Evolutionary conservation across 2,888 invertebrate species (phyloP), one percentile per base, ranked within the genome.

Genomic region (Punctoribates punctum): DNA sequence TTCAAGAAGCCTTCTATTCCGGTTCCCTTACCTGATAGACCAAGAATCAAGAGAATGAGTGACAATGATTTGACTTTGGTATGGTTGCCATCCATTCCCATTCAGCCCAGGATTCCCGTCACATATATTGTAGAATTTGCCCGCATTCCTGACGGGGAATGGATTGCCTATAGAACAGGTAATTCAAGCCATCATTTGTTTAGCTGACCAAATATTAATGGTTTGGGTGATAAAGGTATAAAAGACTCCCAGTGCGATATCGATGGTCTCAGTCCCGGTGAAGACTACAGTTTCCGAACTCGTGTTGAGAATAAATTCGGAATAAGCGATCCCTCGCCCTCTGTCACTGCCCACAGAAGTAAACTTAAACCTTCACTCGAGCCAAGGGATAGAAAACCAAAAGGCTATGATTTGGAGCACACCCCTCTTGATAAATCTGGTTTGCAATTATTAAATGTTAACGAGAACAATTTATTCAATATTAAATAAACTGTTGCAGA

Each of bases 251-350:
- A 90, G 48, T 94, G 93, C 84, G 94, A 95, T 83, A 90, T 96
- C 77, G 88, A 91, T 79, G 93, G 94, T 84, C 86, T 98, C 79
- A 91, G 93, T 82, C 95, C 97, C 0, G 93, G 93, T 86, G 88
- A 92, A 79, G 96, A 97, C 85, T 99, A 99, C 86, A 91, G 92
- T 84, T 96, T 97, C 87, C 88, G 99, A 78, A 89, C 98, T 54
- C 88, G 96, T 51, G 98, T 98, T 2, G 96, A 97, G 84, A 99
- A 98, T 86, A 93, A 94, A 83, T 94, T 92, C 83, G 98, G 98
- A 62, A 89, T 96, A 79, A 95, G 95, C 84, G 97, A 98, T 83
- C 97, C 98, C 0, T 96, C 96, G 76, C 96, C 96, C 0, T 91
- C 90, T 82, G 92, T 93, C 1, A 87, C 90, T 81, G 94, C 94